Evolutionary conservation across 2,797 vertebrate genomes (phyloP), one percentile per base, ranked within the genome.

Genomic region (Pseudocheirus occidentalis): DNA sequence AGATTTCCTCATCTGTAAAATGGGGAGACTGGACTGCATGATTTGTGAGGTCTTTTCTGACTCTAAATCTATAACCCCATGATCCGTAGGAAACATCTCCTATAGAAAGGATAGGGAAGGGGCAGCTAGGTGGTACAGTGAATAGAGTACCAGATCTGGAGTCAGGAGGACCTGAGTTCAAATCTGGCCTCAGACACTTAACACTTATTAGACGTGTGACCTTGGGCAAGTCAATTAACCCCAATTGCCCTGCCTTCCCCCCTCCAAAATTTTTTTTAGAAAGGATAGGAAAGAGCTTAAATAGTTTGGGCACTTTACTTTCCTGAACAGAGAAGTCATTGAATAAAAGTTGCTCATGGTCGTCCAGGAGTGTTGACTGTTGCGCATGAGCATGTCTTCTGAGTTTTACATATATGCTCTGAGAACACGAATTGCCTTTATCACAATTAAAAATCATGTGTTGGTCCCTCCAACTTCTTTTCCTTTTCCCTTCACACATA

Each of bases 31-130:
- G 40, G 12, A 81, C 16, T 18, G 40, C 66, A 40, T 40, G 66
- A 73, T n/a, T 18, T 46, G 5, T 46, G 3, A 3, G 40, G 21
- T 81, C 7, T 81, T 81, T 62, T 62, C 24, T 46, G 7, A 81
- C 3, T 81, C 18, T 46, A 81, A 46, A 81, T 89, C n/a, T n/a
- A 16, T 90, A 93, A 94, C 7, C 52, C 5, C 50, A 2, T 96
- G n/a, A n/a, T n/a, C n/a, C n/a, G n/a, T n/a, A n/a, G n/a, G 95
- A 92, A 81, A 34, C 0, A 34, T 96, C 6, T 93, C 73, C 24
- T 95, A 81, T 93, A 66, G 56, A 93, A 95, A 56, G 90, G 55
- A 27, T 46, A 94, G 94, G 92, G 96, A 95, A 96, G 81, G 52
- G 52, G 52, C 52, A 52, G 52, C 52, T 52, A 52, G 52, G 52